Base-by-base conservation (phyloP, 35 echinoderm and acorn worm species). In the Heliocidaris erythrogramma region DNA sequence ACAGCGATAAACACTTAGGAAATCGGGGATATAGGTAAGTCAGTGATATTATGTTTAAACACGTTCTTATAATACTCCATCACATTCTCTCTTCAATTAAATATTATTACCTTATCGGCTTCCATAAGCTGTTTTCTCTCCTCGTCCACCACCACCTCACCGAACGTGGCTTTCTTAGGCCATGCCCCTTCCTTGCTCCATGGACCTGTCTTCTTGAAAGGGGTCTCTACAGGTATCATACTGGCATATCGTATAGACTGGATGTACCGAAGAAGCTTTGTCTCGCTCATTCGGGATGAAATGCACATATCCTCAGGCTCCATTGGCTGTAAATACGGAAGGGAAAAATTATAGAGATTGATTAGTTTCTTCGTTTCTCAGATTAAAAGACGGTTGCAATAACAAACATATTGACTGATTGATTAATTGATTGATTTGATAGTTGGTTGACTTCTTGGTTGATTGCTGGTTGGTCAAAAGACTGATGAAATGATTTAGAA, bases 221-320 rank as follows among this genome's bases (percentile, higher is more conserved):
- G 95, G 9, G 60, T 88, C 85, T 96, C 95, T 2, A 94, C 49
- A 7, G 96, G 98, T 9, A 97, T 89, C 49, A 86, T 59, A 48
- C 96, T 97, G 17, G 98, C 98, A 65, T 96, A 96, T 5, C 94
- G 59, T 32, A 99, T 96, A 21, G 85, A 93, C 49, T 60, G 49
- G 31, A 99, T 87, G 90, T 99, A 99, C 5, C 60, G 69, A 42
- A 92, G 59, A 92, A 99, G 94, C 21, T 90, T 91, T 2, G 86
- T 56, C 49, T 99, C 98, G 2, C 88, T 60, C 12, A 96, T 95
- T 24, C 85, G 49, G 9, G 60, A 69, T 59, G 96, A 88, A 85
- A 96, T 48, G 1, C 95, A 95, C 98, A 99, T 99, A 16, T 94
- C 92, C 49, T 95, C 94, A 9, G 98, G 96, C 71, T 88, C 88